phyloP scores from a whole-genome alignment of 1,140 invertebrate species.

The Macrobrachium nipponense region DNA sequence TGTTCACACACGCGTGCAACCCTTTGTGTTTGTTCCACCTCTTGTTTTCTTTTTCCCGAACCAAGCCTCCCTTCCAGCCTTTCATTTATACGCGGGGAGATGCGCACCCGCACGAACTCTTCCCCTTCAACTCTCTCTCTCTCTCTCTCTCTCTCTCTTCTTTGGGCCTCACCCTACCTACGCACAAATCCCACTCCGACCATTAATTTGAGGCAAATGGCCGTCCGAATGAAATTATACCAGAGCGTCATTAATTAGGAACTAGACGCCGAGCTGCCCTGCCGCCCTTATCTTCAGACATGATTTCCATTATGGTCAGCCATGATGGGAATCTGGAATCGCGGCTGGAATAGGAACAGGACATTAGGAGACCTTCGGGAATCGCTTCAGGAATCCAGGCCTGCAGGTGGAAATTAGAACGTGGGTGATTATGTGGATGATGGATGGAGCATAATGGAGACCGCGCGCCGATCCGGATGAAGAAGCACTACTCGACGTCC shows the following conservation, averaged over 20 bases:
- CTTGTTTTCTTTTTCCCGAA: not conserved
- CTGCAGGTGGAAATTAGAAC: not conserved
- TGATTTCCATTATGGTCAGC: slow-evolving; percentile 30
- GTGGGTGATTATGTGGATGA: not conserved
- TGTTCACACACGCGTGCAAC: too few species aligned
- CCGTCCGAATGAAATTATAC: slow-evolving; percentile 26
- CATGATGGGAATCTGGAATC: slow-evolving; percentile 29
- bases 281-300: slow-evolving; percentile 23
- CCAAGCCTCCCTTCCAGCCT: not conserved
- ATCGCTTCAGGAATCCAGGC: not conserved
- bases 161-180: not conserved
- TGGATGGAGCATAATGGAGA: too few species aligned
- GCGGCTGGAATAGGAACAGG: slow-evolving; percentile 24
- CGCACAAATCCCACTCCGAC: not conserved
- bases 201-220: slow-evolving; percentile 32
- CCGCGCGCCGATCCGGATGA: too few species aligned
- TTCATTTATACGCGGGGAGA: not conserved
- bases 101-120: not conserved
- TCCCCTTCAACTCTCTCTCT: not conserved
- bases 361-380: not conserved
- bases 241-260: slow-evolving; percentile 25
- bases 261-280: not conserved
- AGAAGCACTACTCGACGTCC: too few species aligned
- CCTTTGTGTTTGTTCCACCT: too few species aligned
- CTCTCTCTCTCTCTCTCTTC: not conserved